Evolutionary conservation across 2,113 vertebrate genomes (phyloP).

Genomic region (Proteles cristata): DNA sequence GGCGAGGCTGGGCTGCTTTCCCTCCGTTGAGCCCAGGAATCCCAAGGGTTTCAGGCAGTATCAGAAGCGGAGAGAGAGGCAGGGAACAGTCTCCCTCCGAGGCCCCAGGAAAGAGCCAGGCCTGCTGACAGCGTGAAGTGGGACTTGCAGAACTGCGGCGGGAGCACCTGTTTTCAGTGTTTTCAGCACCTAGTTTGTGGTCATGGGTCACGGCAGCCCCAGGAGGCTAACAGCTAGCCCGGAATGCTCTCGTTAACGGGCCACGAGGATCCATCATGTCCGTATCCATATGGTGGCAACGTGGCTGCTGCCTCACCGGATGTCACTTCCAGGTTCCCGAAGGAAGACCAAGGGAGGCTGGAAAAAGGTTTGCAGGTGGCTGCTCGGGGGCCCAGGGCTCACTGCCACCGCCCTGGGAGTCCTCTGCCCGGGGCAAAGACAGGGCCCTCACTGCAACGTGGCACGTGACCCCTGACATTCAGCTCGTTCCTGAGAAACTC

Average conservation of each 20-base stretch:
- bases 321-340: neutral
- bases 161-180: neutral
- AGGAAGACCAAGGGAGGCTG: neutral
- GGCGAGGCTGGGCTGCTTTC: neutral
- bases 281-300: too few species aligned
- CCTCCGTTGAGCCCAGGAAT: neutral
- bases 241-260: fast-evolving
- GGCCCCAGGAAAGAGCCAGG: neutral
- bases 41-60: neutral
- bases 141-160: neutral
- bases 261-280: fast-evolving
- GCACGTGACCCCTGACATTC: fast-evolving
- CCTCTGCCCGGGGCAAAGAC: neutral
- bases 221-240: fast-evolving
- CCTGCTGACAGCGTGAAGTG: neutral
- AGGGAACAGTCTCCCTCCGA: neutral
- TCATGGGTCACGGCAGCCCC: neutral
- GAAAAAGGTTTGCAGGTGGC: neutral
- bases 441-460: fast-evolving
- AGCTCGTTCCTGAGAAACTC: neutral
- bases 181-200: neutral
- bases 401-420: fast-evolving
- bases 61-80: neutral
- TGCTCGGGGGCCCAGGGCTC: neutral
- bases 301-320: neutral